Percentiles rank a stretch among this genome's conserved stretches.
phyloP scores from a whole-genome alignment of 2,113 vertebrate genomes.

The Monopterus albus region DNA sequence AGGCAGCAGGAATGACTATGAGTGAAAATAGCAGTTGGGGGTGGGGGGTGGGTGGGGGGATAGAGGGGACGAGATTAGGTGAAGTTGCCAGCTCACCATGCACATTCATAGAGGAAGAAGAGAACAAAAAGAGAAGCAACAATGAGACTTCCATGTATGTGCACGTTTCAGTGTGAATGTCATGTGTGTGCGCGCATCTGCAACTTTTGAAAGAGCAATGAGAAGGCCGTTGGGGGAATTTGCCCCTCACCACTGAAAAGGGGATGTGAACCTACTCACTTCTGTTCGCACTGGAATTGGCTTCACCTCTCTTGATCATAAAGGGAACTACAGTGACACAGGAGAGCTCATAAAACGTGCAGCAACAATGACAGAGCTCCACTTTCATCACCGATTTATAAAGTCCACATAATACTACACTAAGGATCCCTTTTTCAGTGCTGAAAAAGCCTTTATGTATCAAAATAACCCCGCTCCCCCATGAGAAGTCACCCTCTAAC shows the following conservation, averaged over 20 bases:
- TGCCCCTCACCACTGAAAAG: constrained; percentile 64
- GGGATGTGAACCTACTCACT: constrained; percentile 77
- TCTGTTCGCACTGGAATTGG: constrained; percentile 52
- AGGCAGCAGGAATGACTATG: constrained; percentile 56
- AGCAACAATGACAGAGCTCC: constrained; percentile 16
- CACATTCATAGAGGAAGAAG: constrained; percentile 27
- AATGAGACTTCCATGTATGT: constrained; percentile 42
- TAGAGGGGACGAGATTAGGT: constrained; percentile 36
- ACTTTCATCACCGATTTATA: constrained; percentile 20
- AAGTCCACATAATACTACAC: constrained; percentile 29
- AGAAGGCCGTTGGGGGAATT: constrained; percentile 34
- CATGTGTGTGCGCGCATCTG: neutral
- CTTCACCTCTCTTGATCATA: constrained; percentile 36
- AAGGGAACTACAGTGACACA: constrained; percentile 49
- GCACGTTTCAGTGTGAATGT: neutral
- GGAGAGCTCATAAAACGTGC: constrained; percentile 33
- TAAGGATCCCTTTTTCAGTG: constrained; percentile 1
- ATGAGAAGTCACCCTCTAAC: constrained; percentile 15
- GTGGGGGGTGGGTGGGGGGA: neutral
- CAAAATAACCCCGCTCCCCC: constrained; percentile 15
- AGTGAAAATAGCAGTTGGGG: constrained; percentile 56
- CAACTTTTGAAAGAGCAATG: neutral
- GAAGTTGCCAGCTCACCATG: constrained; percentile 43
- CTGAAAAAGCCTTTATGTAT: constrained; percentile 38
- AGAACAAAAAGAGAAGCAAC: constrained; percentile 54